Percentiles rank a stretch among this genome's conserved stretches.
phyloP scores from a whole-genome alignment of 2,113 vertebrate species.

The Dicaeum eximium region DNA sequence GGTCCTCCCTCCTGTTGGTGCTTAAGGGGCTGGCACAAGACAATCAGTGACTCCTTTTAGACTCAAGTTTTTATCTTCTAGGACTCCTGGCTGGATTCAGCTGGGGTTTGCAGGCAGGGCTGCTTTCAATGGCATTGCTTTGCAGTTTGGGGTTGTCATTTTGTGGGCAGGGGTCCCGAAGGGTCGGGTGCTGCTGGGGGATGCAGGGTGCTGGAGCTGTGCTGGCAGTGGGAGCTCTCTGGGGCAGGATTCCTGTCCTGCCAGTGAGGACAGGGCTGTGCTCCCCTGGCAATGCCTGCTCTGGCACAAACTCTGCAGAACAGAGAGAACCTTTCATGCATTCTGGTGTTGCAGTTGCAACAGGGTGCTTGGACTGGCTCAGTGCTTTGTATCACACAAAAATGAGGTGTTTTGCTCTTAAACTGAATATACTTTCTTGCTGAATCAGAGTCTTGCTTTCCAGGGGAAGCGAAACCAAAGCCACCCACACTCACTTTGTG shows the following conservation, averaged over 20 bases:
- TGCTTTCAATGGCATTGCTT: not conserved
- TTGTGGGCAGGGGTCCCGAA: not conserved
- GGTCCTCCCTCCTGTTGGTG: accelerated
- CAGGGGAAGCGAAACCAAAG: not conserved
- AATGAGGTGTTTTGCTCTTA: not conserved
- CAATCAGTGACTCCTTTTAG: not conserved
- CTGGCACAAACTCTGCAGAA: not conserved
- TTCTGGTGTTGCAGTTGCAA: too few species aligned
- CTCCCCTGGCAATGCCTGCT: not conserved
- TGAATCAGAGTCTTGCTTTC: not conserved
- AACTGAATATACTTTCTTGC: not conserved
- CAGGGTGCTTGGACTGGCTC: not conserved
- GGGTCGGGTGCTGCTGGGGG: not conserved
- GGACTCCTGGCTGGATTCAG: not conserved
- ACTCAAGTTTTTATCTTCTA: not conserved
- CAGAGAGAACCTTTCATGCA: not conserved
- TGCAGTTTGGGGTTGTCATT: not conserved
- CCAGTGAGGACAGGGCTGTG: not conserved
- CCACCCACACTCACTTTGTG: not conserved
- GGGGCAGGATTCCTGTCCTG: not conserved
- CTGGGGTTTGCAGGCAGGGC: not conserved
- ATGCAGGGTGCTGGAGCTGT: not conserved
- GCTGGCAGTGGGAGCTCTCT: not conserved
- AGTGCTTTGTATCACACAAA: not conserved
- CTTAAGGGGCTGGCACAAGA: not conserved